These are phyloP conservation scores for Oscheius sp. DNA, from an alignment of 2,888 invertebrate genomes.

Conservation along the genomic window DNA sequence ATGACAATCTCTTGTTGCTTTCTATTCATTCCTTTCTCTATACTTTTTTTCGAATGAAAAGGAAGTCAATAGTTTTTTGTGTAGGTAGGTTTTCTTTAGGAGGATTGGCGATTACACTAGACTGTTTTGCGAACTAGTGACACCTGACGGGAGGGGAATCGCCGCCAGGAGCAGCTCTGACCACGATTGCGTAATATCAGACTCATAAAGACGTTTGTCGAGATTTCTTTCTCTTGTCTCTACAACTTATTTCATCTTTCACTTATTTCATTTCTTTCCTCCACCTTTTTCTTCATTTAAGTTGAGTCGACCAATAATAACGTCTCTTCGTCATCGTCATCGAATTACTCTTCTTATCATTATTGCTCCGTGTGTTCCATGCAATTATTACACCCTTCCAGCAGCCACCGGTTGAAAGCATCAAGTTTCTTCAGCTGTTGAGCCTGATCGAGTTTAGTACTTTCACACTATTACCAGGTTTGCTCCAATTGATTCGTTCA, in stretches of 20 bases:
- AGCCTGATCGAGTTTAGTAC: no score
- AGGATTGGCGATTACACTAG: conserved; percentile 7
- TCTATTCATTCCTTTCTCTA: background rate
- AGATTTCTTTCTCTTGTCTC: no score
- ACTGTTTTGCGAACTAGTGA: conserved; percentile 19
- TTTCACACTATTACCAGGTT: background rate
- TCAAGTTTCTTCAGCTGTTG: conserved; percentile 15
- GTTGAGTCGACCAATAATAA: background rate
- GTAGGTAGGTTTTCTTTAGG: background rate
- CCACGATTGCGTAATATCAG: conserved; percentile 16
- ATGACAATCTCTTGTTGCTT: background rate
- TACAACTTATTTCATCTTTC: background rate
- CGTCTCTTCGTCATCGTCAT: no score
- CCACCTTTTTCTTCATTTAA: background rate
- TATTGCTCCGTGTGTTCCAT: background rate
- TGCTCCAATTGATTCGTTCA: background rate
- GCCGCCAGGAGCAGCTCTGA: conserved; percentile 7
- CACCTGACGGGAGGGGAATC: conserved; percentile 1
- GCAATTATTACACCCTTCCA: background rate
- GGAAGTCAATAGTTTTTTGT: no score
- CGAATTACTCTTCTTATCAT: background rate
- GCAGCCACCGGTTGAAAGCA: conserved; percentile 4
- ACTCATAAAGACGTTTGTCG: conserved; percentile 3
- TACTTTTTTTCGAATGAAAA: background rate
- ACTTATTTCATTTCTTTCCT: background rate